A percentile compares a stretch with the other conserved stretches of the same genome.
Evolutionary conservation across 2,797 vertebrate genomes (phyloP).

Genomic region (Danio aesculapii): DNA sequence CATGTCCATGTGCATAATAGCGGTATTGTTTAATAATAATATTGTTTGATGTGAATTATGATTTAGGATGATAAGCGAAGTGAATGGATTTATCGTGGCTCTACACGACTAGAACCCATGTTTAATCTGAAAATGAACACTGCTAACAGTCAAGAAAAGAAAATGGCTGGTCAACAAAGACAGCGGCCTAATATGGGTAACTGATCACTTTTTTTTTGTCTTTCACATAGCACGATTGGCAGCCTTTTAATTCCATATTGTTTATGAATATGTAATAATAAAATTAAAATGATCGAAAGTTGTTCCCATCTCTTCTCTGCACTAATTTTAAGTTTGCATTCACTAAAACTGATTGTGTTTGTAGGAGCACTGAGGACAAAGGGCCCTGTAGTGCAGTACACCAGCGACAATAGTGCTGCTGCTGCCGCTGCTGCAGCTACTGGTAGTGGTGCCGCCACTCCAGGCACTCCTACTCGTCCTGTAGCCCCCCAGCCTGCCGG

Average conservation of each 20-base stretch:
- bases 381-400: conserved; percentile 95
- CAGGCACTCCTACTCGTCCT: conserved; percentile 57
- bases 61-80: conserved; percentile 92
- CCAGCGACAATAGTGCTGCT: conserved; percentile 81
- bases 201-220: background rate
- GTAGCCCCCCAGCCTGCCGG: conserved; percentile 26
- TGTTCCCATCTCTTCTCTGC: no score
- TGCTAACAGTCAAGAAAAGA: conserved; percentile 91
- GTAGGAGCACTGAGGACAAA: conserved; percentile 91
- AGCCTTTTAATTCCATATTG: background rate
- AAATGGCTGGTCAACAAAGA: conserved; percentile 89
- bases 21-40: background rate
- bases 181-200: conserved; percentile 94
- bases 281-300: background rate
- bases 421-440: conserved; percentile 56
- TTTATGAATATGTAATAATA: background rate
- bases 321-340: background rate
- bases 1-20: background rate
- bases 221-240: background rate
- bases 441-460: no score
- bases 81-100: conserved; percentile 98
- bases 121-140: conserved; percentile 96
- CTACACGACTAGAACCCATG: conserved; percentile 96
- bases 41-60: background rate
- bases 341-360: conserved; percentile 7